phyloP scores from a whole-genome alignment of 1,140 invertebrate species.

The Aradophagus sp. region DNA sequence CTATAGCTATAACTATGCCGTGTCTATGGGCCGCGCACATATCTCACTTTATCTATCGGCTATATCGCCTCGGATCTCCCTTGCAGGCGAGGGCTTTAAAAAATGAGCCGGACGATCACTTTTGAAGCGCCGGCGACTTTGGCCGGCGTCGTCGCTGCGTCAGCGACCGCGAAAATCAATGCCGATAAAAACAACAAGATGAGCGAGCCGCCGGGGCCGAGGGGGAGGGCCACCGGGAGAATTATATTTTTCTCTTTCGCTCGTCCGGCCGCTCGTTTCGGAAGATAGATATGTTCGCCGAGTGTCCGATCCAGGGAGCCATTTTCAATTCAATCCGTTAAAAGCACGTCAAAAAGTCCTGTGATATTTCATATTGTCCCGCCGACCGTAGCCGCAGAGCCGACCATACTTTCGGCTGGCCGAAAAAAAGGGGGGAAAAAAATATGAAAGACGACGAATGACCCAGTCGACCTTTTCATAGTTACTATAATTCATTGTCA shows the following conservation, averaged over 20 bases:
- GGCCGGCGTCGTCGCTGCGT: slow-evolving; percentile 64
- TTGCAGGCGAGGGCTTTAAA: slow-evolving; percentile 62
- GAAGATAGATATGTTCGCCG: slow-evolving; percentile 67
- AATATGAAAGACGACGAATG: slow-evolving; percentile 46
- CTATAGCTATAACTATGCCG: slow-evolving; percentile 27
- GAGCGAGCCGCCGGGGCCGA: slow-evolving; percentile 34
- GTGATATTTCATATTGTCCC: slow-evolving; percentile 65
- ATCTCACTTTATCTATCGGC: slow-evolving; percentile 63
- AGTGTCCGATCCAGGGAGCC: slow-evolving; percentile 66
- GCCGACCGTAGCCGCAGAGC: slow-evolving; percentile 37
- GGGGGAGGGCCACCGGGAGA: slow-evolving; percentile 44
- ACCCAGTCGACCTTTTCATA: slow-evolving; percentile 52
- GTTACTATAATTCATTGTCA: slow-evolving; percentile 56
- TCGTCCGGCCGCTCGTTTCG: slow-evolving; percentile 60
- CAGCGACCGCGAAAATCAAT: slow-evolving; percentile 67
- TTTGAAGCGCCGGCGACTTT: slow-evolving; percentile 58
- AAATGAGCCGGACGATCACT: slow-evolving; percentile 71
- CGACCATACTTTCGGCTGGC: slow-evolving; percentile 19
- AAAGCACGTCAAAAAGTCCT: slow-evolving; percentile 71
- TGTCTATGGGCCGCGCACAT: too few relatives aligned
- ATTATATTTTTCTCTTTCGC: slow-evolving; percentile 60
- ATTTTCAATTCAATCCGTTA: slow-evolving; percentile 73
- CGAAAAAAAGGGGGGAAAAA: too few relatives aligned
- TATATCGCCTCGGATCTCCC: slow-evolving; percentile 58
- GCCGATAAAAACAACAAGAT: slow-evolving; percentile 51